A percentile compares a stretch with the other conserved stretches of the same genome.
Evolutionary conservation across 2,888 invertebrate species (phyloP).

Genomic region (Ceramica pisi): DNA sequence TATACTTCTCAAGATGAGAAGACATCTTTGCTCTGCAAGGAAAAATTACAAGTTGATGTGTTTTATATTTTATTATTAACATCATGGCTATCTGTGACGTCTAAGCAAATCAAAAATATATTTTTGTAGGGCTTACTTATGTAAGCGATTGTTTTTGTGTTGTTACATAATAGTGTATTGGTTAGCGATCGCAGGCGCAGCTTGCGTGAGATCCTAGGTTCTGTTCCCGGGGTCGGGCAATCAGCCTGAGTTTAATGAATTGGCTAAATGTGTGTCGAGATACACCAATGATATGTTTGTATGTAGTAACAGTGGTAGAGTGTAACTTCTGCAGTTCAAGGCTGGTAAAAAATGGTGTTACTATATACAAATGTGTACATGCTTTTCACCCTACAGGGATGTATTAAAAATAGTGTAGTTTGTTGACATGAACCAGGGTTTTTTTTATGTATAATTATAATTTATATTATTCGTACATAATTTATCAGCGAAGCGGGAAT

Average conservation of each 20-base stretch:
- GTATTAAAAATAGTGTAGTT: slow-evolving; percentile 54
- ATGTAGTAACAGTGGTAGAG: slow-evolving; percentile 3
- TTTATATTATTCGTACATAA: slow-evolving; percentile 31
- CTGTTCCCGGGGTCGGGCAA: not conserved
- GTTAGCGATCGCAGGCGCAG: slow-evolving; percentile 41
- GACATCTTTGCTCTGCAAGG: not conserved
- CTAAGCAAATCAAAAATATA: slow-evolving; percentile 51
- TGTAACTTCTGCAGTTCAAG: not conserved
- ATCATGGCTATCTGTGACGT: slow-evolving; percentile 6
- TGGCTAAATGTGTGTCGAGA: slow-evolving; percentile 22
- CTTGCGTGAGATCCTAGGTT: slow-evolving; percentile 15
- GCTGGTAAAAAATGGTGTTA: not conserved
- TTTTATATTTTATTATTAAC: too few species aligned
- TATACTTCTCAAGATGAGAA: not conserved
- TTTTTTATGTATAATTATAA: slow-evolving; percentile 45
- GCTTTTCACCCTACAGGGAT: slow-evolving; percentile 3
- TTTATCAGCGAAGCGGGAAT: slow-evolving; percentile 34
- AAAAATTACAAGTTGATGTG: not conserved
- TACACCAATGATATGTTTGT: slow-evolving; percentile 1
- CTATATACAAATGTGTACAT: slow-evolving; percentile 4
- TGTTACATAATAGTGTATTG: slow-evolving; percentile 41
- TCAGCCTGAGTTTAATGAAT: slow-evolving; percentile 8
- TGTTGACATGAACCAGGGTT: slow-evolving; percentile 61
- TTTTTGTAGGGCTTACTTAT: slow-evolving; percentile 67
- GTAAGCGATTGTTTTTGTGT: slow-evolving; percentile 67